Base-by-base conservation (phyloP, 2,113 vertebrate genomes). In the Megaceryle maxima region DNA sequence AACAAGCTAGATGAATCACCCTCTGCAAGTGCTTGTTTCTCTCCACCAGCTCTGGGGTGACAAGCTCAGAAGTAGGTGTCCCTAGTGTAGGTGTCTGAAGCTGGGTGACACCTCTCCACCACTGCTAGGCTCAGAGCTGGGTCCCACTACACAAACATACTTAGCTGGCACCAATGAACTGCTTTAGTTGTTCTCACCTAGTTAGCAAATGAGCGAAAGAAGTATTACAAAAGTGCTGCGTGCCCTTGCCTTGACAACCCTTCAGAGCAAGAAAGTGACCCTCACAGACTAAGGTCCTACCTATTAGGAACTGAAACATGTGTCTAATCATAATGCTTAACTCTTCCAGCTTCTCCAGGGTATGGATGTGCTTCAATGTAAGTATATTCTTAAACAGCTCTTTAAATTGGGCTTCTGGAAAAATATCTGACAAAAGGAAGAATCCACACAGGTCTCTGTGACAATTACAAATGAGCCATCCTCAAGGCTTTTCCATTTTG, bases 1-100 rank as follows among this genome's bases (percentile, higher is more conserved):
- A 94, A 88, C 11, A 26, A 96, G 87, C 89, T 87, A 79, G 81
- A 97, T 97, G 95, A 97, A 94, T 97, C 96, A 97, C 81, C 33
- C 87, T 59, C 73, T 73, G 84, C 77, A 73, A 96, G 89, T 14
- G 87, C 89, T 73, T 94, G 87, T 94, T 97, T 96, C 94, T 92
- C 48, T 91, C 88, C 70, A 62, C 70, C 74, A 91, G 66, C 87
- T 88, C 91, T 94, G 91, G 39, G 62, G 57, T 1, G 26, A 89
- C 48, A 79, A 82, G 87, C 81, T 62, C 75, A 75, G 87, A 87
- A 87, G 89, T 91, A 95, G 88, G 83, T 70, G 94, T 94, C 90
- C 92, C 21, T 76, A 25, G 69, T 21, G 89, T 89, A 76, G 96
- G 93, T 76, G 91, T 91, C 91, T 92, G 62, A 92, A 92, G 92